These are phyloP conservation scores for Syngnathus acus DNA, from an alignment of 2,797 vertebrate genomes.

Conservation along the genomic window DNA sequence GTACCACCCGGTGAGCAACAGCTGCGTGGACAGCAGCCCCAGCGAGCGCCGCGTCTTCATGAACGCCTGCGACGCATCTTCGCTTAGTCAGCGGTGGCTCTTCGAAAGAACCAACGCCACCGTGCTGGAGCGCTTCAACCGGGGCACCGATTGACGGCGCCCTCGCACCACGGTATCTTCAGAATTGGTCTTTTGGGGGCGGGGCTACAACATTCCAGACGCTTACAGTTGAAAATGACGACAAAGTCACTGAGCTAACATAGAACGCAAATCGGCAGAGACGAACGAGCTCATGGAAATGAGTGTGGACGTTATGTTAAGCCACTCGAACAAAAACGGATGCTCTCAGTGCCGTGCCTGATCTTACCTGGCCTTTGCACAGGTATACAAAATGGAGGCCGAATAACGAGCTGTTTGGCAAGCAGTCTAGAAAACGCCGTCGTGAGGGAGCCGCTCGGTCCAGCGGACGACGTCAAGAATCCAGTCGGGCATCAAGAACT, in stretches of 20 bases:
- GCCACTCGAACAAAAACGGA: not conserved
- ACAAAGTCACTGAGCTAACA: not conserved
- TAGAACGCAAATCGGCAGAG: not conserved
- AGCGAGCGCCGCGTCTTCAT: slow-evolving; percentile 84
- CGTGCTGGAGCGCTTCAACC: slow-evolving; percentile 83
- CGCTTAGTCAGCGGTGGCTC: slow-evolving; percentile 84
- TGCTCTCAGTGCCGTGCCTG: not conserved
- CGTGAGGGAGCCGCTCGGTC: slow-evolving; percentile 9
- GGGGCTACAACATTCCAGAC: too few species aligned
- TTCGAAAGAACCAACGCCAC: slow-evolving; percentile 89
- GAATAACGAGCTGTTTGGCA: slow-evolving; percentile 20
- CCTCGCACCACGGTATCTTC: not conserved
- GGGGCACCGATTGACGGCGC: slow-evolving; percentile 48
- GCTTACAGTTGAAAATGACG: too few species aligned
- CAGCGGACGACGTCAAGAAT: slow-evolving; percentile 21
- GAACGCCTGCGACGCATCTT: slow-evolving; percentile 79
- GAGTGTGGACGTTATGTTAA: not conserved
- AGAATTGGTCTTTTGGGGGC: too few species aligned
- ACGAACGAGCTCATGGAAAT: not conserved
- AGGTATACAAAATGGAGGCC: slow-evolving; percentile 20
- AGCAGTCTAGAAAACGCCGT: slow-evolving; percentile 5
- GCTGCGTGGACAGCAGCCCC: slow-evolving; percentile 83
- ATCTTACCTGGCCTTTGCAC: not conserved
- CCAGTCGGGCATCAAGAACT: slow-evolving; percentile 14
- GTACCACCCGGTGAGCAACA: slow-evolving; percentile 86